phyloP scores from a whole-genome alignment of 2,797 vertebrate genomes.

The Peromyscus attwateri region DNA sequence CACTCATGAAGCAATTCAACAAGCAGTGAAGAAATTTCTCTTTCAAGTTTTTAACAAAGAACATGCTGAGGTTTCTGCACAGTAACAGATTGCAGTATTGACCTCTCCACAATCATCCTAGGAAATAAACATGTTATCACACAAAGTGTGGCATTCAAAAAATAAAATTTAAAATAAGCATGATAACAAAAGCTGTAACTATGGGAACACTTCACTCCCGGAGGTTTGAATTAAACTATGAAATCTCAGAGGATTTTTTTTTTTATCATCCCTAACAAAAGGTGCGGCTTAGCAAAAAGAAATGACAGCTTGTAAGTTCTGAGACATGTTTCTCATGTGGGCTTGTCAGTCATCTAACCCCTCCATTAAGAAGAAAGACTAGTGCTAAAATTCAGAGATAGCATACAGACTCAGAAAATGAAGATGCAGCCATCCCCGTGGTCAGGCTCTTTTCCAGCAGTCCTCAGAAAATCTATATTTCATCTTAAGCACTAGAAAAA shows the following conservation, averaged over 20 bases:
- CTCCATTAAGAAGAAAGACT: background rate
- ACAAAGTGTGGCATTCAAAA: slow-evolving; percentile 9
- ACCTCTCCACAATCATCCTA: slow-evolving; percentile 45
- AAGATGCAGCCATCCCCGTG: background rate
- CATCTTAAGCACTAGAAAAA: background rate
- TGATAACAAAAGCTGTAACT: slow-evolving; percentile 63
- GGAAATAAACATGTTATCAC: slow-evolving; percentile 58
- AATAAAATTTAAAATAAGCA: slow-evolving; percentile 21
- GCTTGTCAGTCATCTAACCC: slow-evolving; percentile 26
- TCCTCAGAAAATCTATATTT: background rate
- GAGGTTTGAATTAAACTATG: slow-evolving; percentile 54
- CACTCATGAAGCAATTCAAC: slow-evolving; percentile 21
- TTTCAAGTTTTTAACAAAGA: slow-evolving; percentile 63
- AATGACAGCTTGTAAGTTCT: slow-evolving; percentile 61
- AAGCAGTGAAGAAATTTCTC: slow-evolving; percentile 32
- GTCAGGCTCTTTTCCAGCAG: background rate
- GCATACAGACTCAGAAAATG: background rate
- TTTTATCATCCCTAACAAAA: slow-evolving; percentile 71
- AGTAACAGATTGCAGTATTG: slow-evolving; percentile 56
- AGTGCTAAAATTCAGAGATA: background rate
- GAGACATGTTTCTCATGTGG: background rate
- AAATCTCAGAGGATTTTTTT: slow-evolving; percentile 62
- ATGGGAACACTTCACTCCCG: slow-evolving; percentile 45
- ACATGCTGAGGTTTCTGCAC: background rate
- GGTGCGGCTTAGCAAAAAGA: slow-evolving; percentile 11